Evolutionary conservation across 1,140 invertebrate species (phyloP).

Genomic region (Cherax quadricarinatus): DNA sequence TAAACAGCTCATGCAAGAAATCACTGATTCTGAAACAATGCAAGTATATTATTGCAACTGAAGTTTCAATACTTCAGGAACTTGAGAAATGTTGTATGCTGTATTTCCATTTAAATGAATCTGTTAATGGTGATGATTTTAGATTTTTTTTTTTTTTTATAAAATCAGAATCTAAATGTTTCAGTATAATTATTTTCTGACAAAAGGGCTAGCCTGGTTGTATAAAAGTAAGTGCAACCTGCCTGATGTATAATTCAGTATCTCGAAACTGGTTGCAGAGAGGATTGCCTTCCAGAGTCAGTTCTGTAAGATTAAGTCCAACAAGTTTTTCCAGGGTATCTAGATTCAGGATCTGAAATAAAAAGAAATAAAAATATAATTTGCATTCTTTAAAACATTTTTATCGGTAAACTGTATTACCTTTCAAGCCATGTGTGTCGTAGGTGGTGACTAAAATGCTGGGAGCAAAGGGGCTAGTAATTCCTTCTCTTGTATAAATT

Average conservation of each 20-base stretch:
- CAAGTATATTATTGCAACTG: not conserved
- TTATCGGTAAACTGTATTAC: not conserved
- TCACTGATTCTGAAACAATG: not conserved
- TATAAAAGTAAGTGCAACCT: slow-evolving; percentile 76
- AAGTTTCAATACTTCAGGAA: not conserved
- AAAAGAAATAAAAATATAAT: slow-evolving; percentile 64
- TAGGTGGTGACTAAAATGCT: too few relatives aligned
- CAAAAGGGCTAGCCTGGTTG: not conserved
- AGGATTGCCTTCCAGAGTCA: slow-evolving; percentile 89
- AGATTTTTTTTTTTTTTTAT: too few relatives aligned
- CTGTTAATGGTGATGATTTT: too few relatives aligned
- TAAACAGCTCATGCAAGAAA: not conserved
- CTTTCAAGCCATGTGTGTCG: not conserved
- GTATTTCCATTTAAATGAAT: too few relatives aligned
- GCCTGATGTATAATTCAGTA: slow-evolving; percentile 90
- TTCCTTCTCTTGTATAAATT: too few relatives aligned
- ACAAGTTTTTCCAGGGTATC: slow-evolving; percentile 84
- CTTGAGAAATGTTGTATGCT: not conserved
- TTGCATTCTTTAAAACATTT: not conserved
- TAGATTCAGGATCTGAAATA: slow-evolving; percentile 83
- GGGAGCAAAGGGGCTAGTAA: too few relatives aligned
- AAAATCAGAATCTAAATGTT: too few relatives aligned
- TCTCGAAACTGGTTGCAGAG: slow-evolving; percentile 87
- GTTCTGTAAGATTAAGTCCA: slow-evolving; percentile 84
- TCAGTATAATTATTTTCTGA: too few relatives aligned